Conservation (phyloP, 2,888 invertebrate genomes). For the Agapetus fuscipes region DNA sequence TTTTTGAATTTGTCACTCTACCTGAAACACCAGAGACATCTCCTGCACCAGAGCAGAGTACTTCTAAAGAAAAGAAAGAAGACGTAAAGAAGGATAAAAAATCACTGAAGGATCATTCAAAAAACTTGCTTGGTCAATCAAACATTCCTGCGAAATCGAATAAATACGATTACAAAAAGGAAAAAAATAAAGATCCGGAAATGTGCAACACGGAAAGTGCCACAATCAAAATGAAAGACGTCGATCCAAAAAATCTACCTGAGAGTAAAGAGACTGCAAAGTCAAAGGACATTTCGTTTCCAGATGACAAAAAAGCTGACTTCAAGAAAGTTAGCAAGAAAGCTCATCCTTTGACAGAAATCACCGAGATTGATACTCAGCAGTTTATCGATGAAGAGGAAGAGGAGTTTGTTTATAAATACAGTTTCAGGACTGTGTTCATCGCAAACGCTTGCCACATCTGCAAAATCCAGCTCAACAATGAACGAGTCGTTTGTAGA, state of each 20-base stretch:
- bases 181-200: conserved; percentile 33
- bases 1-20: conserved; percentile 15
- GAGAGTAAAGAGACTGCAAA: neutral
- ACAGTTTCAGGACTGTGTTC: conserved; percentile 55
- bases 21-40: conserved; percentile 4
- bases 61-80: neutral
- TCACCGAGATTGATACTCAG: conserved; percentile 19
- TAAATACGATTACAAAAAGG: conserved; percentile 43
- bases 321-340: neutral
- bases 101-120: conserved; percentile 27
- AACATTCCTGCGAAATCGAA: conserved; percentile 46
- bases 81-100: conserved; percentile 8
- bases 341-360: neutral
- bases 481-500: conserved; percentile 31
- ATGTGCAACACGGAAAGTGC: conserved; percentile 4
- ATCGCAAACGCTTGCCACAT: conserved; percentile 48
- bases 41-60: neutral
- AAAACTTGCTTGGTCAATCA: conserved; percentile 46
- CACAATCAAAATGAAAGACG: conserved; percentile 9
- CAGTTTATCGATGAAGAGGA: conserved; percentile 40
- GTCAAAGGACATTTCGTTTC: neutral
- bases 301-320: neutral
- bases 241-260: neutral
- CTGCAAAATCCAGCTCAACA: conserved; percentile 35
- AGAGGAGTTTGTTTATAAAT: conserved; percentile 52